phyloP scores from a whole-genome alignment of 2,113 vertebrate genomes.

The Seriola rivoliana region DNA sequence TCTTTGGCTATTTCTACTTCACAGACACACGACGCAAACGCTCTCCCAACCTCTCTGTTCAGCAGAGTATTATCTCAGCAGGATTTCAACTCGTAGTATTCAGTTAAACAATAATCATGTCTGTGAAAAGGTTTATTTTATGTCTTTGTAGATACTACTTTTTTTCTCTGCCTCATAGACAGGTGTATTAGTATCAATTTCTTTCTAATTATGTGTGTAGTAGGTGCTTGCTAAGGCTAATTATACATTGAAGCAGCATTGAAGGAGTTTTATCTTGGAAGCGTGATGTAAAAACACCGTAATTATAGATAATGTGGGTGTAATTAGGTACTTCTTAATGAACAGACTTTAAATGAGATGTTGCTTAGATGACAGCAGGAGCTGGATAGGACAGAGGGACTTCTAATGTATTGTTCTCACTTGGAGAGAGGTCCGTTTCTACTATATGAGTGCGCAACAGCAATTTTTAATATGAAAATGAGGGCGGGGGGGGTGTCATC shows the following conservation, averaged over 20 bases:
- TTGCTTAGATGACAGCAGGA: constrained; percentile 36
- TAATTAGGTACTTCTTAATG: constrained; percentile 80
- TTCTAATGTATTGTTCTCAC: constrained; percentile 40
- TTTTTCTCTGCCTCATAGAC: constrained; percentile 19
- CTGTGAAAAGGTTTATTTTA: constrained; percentile 26
- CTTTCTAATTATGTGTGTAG: constrained; percentile 67
- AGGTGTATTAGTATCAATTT: constrained; percentile 66
- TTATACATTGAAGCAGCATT: constrained; percentile 65
- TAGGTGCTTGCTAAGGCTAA: constrained; percentile 69
- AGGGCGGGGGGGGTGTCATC: neutral
- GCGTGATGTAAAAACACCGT: constrained; percentile 77
- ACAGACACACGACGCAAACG: neutral
- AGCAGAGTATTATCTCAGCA: constrained; percentile 15
- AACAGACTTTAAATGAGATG: constrained; percentile 76
- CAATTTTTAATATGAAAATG: constrained; percentile 34
- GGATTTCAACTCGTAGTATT: constrained; percentile 5
- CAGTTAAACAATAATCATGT: constrained; percentile 39
- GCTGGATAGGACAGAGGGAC: constrained; percentile 19
- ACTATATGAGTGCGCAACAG: neutral
- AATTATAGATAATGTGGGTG: constrained; percentile 82
- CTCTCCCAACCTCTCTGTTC: neutral
- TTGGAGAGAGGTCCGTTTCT: constrained; percentile 13
- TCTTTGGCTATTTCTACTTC: constrained; percentile 2
- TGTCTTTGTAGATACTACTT: constrained; percentile 6
- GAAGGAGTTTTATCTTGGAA: constrained; percentile 74